Evolutionary conservation across 2,113 vertebrate species (phyloP).

Genomic region (Girardinichthys multiradiatus): DNA sequence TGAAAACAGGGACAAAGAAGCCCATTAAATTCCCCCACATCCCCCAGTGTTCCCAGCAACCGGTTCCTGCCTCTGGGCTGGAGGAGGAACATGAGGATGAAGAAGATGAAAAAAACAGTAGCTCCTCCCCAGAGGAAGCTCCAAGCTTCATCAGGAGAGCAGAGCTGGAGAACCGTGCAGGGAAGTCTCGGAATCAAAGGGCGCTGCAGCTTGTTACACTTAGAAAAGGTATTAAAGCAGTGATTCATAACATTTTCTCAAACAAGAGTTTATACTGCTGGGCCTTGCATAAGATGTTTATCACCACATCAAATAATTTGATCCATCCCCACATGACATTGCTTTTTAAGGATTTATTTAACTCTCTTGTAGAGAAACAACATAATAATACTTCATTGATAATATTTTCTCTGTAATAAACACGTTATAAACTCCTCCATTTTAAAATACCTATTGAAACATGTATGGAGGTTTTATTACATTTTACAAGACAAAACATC

Average conservation of each 20-base stretch:
- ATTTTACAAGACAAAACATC: too few species aligned
- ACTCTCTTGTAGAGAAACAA: too few species aligned
- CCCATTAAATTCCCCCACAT: slow-evolving; percentile 72
- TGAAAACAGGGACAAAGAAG: slow-evolving; percentile 69
- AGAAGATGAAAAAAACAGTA: slow-evolving; percentile 59
- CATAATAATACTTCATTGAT: not conserved
- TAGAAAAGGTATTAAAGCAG: slow-evolving; percentile 52
- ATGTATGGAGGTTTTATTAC: too few species aligned
- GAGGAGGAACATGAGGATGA: slow-evolving; percentile 49
- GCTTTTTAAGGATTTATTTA: too few species aligned
- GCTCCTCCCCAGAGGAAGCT: slow-evolving; percentile 54
- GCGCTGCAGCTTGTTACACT: slow-evolving; percentile 31
- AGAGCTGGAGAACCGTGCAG: slow-evolving; percentile 15
- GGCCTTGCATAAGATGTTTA: too few species aligned
- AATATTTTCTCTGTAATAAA: not conserved
- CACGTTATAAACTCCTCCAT: too few species aligned
- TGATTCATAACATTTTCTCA: not conserved
- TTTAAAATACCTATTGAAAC: too few species aligned
- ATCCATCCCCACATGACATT: too few species aligned
- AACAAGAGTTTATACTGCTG: not conserved
- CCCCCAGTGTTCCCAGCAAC: slow-evolving; percentile 70
- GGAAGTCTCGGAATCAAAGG: slow-evolving; percentile 45
- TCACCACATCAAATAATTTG: too few species aligned
- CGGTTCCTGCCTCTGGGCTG: slow-evolving; percentile 48
- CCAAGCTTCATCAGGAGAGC: slow-evolving; percentile 40